Evolutionary conservation across 2,888 invertebrate genomes (phyloP), one percentile per base, ranked within the genome.

Genomic region (Tiliacea citrago): DNA sequence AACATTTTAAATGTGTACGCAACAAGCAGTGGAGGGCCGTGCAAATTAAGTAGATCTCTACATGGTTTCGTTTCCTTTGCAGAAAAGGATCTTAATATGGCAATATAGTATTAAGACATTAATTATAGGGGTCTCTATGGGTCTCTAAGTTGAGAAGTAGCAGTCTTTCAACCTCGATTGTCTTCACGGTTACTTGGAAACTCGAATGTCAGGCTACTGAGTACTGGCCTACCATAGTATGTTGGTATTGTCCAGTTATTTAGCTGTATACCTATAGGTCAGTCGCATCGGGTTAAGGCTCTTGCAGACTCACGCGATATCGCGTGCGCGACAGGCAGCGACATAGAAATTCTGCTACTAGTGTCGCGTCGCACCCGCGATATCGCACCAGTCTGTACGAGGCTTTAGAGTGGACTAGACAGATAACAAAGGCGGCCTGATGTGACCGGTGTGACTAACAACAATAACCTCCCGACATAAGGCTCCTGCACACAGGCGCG

Each of bases 381-480:
- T n/a, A n/a, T n/a, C n/a, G n/a, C n/a, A n/a, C n/a, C n/a, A n/a
- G n/a, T n/a, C n/a, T n/a, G n/a, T n/a, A n/a, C n/a, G n/a, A n/a
- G n/a, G n/a, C n/a, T n/a, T n/a, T n/a, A n/a, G n/a, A n/a, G n/a
- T n/a, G n/a, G 10, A 68, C 69, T 39, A 10, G 9, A 9, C 18
- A 16, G 6, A 55, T 70, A 8, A 35, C n/a, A 55, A 71, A 55
- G 18, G 2, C 21, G 49, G 8, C 24, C 16, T 49, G 16, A 16
- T 39, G 9, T 21, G 8, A n/a, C n/a, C n/a, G n/a, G n/a, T n/a
- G n/a, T 47, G n/a, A 29, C 47, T n/a, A 42, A 53, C 29, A 24
- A 29, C 39, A 79, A 39, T 47, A 58, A 72, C 57, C n/a, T 35
- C 4, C 45, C 16, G 2, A 35, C 16, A 49, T 65, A 29, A 29